Percentiles rank a stretch among this genome's conserved stretches.
phyloP scores from a whole-genome alignment of 2,888 invertebrate genomes.

The Limnephilus rhombicus region DNA sequence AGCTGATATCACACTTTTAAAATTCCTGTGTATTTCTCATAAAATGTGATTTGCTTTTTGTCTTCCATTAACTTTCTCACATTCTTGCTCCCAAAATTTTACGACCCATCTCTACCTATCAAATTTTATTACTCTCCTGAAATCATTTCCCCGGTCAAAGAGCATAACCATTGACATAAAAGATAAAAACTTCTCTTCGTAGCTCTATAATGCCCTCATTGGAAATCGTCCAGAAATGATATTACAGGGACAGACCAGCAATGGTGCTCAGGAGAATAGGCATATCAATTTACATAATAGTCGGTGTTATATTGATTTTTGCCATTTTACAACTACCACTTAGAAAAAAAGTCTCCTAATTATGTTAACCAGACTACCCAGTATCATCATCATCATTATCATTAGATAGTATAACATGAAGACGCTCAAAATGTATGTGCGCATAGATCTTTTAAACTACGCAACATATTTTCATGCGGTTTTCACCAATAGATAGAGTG shows the following conservation, averaged over 20 bases:
- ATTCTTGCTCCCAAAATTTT: not conserved
- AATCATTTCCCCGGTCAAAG: constrained; percentile 40
- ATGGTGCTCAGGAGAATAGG: not conserved
- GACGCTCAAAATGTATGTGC: no score
- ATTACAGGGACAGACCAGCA: not conserved
- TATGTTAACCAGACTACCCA: not conserved
- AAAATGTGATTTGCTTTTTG: not conserved
- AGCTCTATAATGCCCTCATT: not conserved
- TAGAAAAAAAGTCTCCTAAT: no score
- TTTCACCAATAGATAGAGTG: no score
- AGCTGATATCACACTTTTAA: no score
- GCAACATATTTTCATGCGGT: no score
- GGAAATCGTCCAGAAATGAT: no score
- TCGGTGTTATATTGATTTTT: no score
- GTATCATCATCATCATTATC: no score
- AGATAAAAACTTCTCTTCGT: not conserved
- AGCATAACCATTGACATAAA: not conserved
- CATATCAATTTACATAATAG: not conserved
- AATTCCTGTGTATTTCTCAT: not conserved
- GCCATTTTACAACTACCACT: not conserved
- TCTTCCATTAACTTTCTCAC: not conserved
- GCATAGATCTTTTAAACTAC: no score
- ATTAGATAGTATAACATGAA: no score
- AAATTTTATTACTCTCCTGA: constrained; percentile 27
- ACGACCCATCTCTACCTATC: constrained; percentile 12